These are phyloP conservation scores for Urophycis tenuis DNA, from an alignment of 2,797 vertebrate genomes.

Conservation along the genomic window DNA sequence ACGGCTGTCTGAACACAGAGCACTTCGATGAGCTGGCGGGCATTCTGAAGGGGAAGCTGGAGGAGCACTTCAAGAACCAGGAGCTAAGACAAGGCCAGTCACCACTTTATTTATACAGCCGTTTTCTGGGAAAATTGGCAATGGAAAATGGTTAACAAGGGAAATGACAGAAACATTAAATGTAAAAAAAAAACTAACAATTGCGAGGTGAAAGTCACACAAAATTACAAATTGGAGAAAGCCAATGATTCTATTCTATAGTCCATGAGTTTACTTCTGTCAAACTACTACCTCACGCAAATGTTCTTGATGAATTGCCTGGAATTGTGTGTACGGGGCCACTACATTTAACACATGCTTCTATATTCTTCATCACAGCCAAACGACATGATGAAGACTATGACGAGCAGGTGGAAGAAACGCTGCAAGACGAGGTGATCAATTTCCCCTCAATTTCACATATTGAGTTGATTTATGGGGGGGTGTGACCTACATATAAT, in stretches of 20 bases:
- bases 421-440: slow-evolving; percentile 91
- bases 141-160: too few relatives aligned
- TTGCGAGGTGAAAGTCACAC: too few relatives aligned
- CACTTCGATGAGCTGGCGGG: slow-evolving; percentile 96
- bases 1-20: slow-evolving; percentile 93
- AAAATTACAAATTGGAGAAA: too few relatives aligned
- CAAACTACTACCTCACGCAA: neutral
- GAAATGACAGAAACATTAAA: too few relatives aligned
- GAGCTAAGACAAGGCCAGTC: slow-evolving; percentile 86
- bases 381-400: slow-evolving; percentile 99
- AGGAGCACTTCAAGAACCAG: slow-evolving; percentile 99
- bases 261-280: neutral
- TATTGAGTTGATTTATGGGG: too few relatives aligned
- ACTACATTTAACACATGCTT: neutral
- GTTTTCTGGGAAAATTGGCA: too few relatives aligned
- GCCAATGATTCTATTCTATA: too few relatives aligned
- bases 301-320: neutral
- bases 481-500: too few relatives aligned
- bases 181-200: too few relatives aligned
- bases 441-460: too few relatives aligned
- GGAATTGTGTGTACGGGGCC: neutral
- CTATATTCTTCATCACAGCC: slow-evolving; percentile 63
- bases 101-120: too few relatives aligned
- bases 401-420: slow-evolving; percentile 95
- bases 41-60: slow-evolving; percentile 92